phyloP scores from a whole-genome alignment of 1,140 invertebrate species.

The Telenomus remus region DNA sequence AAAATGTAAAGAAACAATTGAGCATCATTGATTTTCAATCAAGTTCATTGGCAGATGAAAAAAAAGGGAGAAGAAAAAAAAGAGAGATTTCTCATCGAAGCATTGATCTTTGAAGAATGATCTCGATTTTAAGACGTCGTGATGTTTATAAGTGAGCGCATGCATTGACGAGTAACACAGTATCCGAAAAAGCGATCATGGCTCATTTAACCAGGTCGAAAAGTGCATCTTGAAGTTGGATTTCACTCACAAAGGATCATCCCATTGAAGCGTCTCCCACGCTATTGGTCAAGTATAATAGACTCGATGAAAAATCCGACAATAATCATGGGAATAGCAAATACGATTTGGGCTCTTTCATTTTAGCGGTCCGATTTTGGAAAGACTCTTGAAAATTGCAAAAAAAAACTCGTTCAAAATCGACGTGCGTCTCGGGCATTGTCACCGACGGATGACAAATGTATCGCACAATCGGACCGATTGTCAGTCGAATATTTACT shows the following conservation, averaged over 20 bases:
- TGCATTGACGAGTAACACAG: slow-evolving; percentile 43
- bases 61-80: too few species aligned
- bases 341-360: slow-evolving; percentile 63
- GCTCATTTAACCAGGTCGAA: slow-evolving; percentile 69
- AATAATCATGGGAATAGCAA: slow-evolving; percentile 73
- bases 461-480: slow-evolving; percentile 54
- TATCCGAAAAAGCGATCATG: slow-evolving; percentile 65
- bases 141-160: slow-evolving; percentile 28
- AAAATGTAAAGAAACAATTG: too few species aligned
- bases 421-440: slow-evolving; percentile 46
- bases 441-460: slow-evolving; percentile 47
- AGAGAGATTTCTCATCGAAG: neutral
- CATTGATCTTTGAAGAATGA: neutral
- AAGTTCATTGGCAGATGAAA: too few species aligned
- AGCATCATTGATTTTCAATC: too few species aligned
- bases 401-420: slow-evolving; percentile 62
- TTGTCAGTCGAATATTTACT: slow-evolving; percentile 29
- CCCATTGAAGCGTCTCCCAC: slow-evolving; percentile 64
- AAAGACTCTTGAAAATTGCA: slow-evolving; percentile 56
- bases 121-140: neutral
- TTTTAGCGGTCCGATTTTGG: slow-evolving; percentile 57
- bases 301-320: slow-evolving; percentile 47
- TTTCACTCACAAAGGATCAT: slow-evolving; percentile 63
- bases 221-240: slow-evolving; percentile 64
- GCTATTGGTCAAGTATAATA: slow-evolving; percentile 68